Percentiles rank a stretch among this genome's conserved stretches.
phyloP scores from a whole-genome alignment of 1,140 invertebrate species.

The Orussus abietinus region DNA sequence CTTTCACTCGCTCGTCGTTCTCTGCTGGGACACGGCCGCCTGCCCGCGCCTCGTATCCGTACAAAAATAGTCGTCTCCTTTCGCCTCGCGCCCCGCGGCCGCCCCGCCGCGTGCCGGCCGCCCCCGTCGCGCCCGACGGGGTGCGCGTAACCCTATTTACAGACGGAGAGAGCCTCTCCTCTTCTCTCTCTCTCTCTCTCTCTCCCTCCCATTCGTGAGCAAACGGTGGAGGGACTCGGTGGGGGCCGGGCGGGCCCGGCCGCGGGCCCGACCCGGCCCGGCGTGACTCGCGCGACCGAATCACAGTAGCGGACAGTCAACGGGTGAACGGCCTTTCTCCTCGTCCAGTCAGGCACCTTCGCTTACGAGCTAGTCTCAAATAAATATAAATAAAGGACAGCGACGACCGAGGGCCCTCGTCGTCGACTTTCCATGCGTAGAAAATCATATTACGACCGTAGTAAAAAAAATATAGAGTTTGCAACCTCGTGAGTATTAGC shows the following conservation, averaged over 20 bases:
- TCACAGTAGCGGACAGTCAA: conserved; percentile 35
- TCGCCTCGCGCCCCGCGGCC: too few species aligned
- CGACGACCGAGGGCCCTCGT: conserved; percentile 1
- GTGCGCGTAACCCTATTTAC: too few species aligned
- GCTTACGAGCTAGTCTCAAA: conserved; percentile 19
- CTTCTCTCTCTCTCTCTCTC: conserved; percentile 3
- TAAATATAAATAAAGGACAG: conserved; percentile 23
- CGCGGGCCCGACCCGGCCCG: too few species aligned
- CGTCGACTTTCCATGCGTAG: too few species aligned
- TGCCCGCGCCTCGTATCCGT: conserved; percentile 19
- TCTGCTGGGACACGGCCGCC: conserved; percentile 16
- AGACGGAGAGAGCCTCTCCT: too few species aligned
- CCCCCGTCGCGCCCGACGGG: too few species aligned
- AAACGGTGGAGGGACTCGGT: conserved; percentile 1
- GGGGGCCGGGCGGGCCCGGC: background rate
- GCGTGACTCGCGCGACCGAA: conserved; percentile 30
- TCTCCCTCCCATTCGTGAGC: conserved; percentile 2
- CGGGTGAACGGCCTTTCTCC: conserved; percentile 32
- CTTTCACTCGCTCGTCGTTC: background rate
- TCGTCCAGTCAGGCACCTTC: conserved; percentile 30
- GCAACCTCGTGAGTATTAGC: conserved; percentile 31
- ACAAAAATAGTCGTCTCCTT: conserved; percentile 27
- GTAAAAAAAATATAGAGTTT: conserved; percentile 20
- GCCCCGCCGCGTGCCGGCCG: too few species aligned
- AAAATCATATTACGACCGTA: too few species aligned